A percentile compares a stretch with the other conserved stretches of the same genome.
These are phyloP conservation scores for Hydra vulgaris DNA, from an alignment of 30 jellyfish, hydroid and myxozoan species.

Conservation along the genomic window DNA sequence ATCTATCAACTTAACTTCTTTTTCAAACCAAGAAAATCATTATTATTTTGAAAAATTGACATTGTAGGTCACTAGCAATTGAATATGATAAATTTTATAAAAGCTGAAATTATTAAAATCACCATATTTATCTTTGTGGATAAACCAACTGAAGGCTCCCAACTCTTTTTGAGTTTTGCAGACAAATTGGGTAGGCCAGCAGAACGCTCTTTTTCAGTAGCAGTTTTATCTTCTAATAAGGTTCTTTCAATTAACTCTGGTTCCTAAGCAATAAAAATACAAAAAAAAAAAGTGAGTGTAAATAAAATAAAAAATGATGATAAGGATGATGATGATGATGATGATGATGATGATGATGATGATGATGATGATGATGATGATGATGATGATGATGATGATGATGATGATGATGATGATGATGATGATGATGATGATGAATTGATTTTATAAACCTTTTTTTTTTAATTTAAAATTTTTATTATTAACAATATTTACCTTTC, in stretches of 20 bases:
- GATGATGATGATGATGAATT: background rate
- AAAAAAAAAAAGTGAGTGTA: background rate
- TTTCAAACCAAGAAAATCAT: no score
- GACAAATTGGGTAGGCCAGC: constrained; percentile 39
- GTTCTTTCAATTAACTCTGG: constrained; percentile 68
- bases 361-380: background rate
- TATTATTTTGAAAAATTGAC: no score
- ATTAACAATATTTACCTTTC: constrained; percentile 47
- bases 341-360: background rate
- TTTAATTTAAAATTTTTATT: no score
- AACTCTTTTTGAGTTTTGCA: constrained; percentile 33
- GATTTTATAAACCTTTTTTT: background rate
- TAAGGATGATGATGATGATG: background rate
- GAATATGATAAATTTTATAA: no score
- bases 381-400: background rate
- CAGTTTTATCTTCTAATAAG: constrained; percentile 23
- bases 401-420: background rate
- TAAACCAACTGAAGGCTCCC: constrained; percentile 75
- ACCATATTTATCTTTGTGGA: constrained; percentile 26
- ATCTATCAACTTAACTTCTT: no score
- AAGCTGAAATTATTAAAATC: background rate
- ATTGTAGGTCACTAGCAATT: no score
- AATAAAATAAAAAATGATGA: no score
- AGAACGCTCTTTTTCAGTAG: constrained; percentile 29
- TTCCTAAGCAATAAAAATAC: constrained; percentile 29